Evolutionary conservation across 2,888 invertebrate species (phyloP), one percentile per base, ranked within the genome.

Genomic region (Dasypogon diadema): DNA sequence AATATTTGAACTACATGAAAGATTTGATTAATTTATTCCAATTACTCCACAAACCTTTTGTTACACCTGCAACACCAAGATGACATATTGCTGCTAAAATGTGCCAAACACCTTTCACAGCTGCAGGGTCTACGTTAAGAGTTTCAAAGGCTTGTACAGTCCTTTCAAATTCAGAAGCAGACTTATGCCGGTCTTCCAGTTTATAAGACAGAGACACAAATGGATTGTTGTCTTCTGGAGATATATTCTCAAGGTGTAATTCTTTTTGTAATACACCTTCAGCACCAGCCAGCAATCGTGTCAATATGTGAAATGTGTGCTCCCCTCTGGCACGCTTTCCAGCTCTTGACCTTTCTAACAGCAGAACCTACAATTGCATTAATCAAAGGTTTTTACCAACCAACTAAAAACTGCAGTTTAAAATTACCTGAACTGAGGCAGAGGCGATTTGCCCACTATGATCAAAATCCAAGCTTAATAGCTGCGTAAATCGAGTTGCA

Each of bases 381-480:
- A 70, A 51, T 55, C 34, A 54, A 51, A 51, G 54, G 34, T 34
- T 54, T 18, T 24, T 18, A 0, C 16, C 5, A 8, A 12, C 34
- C 18, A 12, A 46, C 3, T 21, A 2, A 65, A 51, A 48, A 42
- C 37, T 56, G 16, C 54, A 2, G 10, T 51, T 18, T 30, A 56
- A 8, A 58, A 75, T 81, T 79, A 86, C 94, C 88, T 98, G 97
- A 30, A 97, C 88, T 0, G 96, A 96, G 0, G 96, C 96, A 0
- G 96, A 95, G 2, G 94, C 94, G 74, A 98, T 91, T 80, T 93
- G 92, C 24, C 97, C 97, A 56, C 94, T 93, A 82, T 97, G 95
- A 87, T 98, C 98, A 85, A 97, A 97, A 85, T 98, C 98, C 80
- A 99, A 86, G 74, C 96, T 96, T 80, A 96, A 92, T n/a, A 98